A percentile compares a stretch with the other conserved stretches of the same genome.
phyloP scores from a whole-genome alignment of 2,113 vertebrate genomes.

The Mesembrinibis cayennensis region DNA sequence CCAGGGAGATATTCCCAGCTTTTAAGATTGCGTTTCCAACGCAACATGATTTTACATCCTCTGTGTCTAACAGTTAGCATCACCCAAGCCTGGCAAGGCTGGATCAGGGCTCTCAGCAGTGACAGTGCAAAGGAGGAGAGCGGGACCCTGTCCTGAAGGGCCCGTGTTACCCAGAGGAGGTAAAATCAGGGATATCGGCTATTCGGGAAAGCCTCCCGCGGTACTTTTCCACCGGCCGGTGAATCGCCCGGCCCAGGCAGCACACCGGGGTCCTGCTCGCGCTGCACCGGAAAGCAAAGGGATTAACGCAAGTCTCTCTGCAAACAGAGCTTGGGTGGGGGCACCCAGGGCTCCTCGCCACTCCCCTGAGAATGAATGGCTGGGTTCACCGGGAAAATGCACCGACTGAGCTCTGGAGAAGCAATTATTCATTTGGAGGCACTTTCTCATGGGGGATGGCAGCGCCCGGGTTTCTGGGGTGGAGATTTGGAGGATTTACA shows the following conservation, averaged over 20 bases:
- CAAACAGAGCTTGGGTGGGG: conserved; percentile 15
- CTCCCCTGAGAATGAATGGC: neutral
- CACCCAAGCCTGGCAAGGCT: accelerated
- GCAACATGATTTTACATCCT: neutral
- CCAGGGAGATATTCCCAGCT: neutral
- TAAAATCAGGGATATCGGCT: accelerated
- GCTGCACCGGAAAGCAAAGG: neutral
- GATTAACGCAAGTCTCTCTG: neutral
- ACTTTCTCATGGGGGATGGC: neutral
- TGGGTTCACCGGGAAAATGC: neutral
- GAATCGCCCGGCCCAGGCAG: neutral
- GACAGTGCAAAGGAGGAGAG: neutral
- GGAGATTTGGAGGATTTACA: neutral
- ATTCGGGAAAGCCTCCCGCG: accelerated
- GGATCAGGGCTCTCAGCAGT: neutral
- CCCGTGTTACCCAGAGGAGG: accelerated
- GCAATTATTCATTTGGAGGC: neutral
- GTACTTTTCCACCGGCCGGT: neutral
- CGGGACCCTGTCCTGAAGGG: accelerated
- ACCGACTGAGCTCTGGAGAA: accelerated
- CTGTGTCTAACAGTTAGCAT: accelerated
- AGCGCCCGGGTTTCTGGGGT: neutral
- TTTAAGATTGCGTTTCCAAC: neutral
- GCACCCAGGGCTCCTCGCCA: neutral
- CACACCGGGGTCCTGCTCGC: neutral